A percentile compares a stretch with the other conserved stretches of the same genome.
These are phyloP conservation scores for Catostylus mosaicus DNA, from an alignment of 30 jellyfish, hydroid and myxozoan genomes.

Conservation along the genomic window DNA sequence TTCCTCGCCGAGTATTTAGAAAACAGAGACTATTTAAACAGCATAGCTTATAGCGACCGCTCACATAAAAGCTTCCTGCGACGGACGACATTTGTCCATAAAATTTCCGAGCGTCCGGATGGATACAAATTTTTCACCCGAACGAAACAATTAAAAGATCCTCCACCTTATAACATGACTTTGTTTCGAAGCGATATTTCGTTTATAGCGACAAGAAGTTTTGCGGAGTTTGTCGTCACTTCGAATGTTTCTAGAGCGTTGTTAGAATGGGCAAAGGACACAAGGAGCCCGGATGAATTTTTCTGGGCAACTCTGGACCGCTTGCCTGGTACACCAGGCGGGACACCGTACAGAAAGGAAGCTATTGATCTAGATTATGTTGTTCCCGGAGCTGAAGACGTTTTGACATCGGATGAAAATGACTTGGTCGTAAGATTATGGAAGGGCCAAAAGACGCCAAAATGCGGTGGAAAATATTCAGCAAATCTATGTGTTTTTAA, in stretches of 20 bases:
- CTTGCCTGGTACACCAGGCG: slow-evolving; percentile 90
- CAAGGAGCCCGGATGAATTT: slow-evolving; percentile 96
- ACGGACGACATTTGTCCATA: slow-evolving; percentile 69
- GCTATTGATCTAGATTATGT: not conserved
- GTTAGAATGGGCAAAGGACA: slow-evolving; percentile 83
- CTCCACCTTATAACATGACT: slow-evolving; percentile 81
- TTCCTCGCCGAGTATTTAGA: slow-evolving; percentile 69
- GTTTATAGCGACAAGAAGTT: slow-evolving; percentile 83
- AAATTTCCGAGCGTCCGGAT: slow-evolving; percentile 21
- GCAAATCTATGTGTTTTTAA: slow-evolving; percentile 75
- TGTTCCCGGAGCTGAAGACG: slow-evolving; percentile 40
- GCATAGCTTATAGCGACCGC: slow-evolving; percentile 60
- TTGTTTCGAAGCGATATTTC: slow-evolving; percentile 82
- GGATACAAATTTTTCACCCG: slow-evolving; percentile 69
- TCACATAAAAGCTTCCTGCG: slow-evolving; percentile 54
- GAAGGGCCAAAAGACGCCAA: slow-evolving; percentile 68
- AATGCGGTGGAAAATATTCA: slow-evolving; percentile 80
- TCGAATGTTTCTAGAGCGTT: slow-evolving; percentile 56
- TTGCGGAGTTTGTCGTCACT: slow-evolving; percentile 53
- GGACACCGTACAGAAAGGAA: slow-evolving; percentile 59
- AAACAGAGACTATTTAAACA: slow-evolving; percentile 60
- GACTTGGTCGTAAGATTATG: slow-evolving; percentile 67
- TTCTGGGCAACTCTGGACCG: slow-evolving; percentile 94
- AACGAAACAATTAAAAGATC: slow-evolving; percentile 65
- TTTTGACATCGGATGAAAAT: slow-evolving; percentile 35